These are phyloP conservation scores for Lasioglossum zephyrum DNA, from an alignment of 2,888 invertebrate genomes.

Conservation along the genomic window DNA sequence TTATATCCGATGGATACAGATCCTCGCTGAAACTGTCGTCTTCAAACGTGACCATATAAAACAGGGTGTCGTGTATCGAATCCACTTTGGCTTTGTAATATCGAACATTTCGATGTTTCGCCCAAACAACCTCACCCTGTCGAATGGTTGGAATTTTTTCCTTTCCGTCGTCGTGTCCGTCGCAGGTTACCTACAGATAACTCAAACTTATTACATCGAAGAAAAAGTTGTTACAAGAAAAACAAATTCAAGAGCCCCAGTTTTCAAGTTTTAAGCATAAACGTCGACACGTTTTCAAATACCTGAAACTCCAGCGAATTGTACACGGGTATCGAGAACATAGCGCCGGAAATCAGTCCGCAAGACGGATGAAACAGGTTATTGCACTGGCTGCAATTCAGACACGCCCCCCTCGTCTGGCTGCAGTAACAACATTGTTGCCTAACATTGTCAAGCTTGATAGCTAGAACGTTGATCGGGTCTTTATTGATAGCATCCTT, in stretches of 20 bases:
- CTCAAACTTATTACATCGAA: background rate
- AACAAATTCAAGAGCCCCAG: background rate
- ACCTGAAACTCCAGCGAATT: constrained; percentile 78
- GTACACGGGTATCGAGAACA: constrained; percentile 78
- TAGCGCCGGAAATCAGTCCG: constrained; percentile 86
- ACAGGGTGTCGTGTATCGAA: constrained; percentile 84
- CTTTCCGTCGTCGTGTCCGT: constrained; percentile 77
- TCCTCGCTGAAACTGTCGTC: constrained; percentile 87
- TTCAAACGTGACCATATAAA: constrained; percentile 88
- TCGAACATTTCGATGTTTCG: constrained; percentile 87
- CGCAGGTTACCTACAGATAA: constrained; percentile 78
- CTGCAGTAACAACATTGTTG: constrained; percentile 82
- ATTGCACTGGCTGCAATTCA: constrained; percentile 85
- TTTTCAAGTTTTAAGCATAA: background rate
- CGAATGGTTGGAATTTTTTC: constrained; percentile 78
- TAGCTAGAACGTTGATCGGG: constrained; percentile 80
- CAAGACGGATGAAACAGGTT: constrained; percentile 87
- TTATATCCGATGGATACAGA: constrained; percentile 86
- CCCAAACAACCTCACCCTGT: constrained; percentile 86
- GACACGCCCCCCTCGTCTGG: constrained; percentile 83
- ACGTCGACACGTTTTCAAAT: background rate
- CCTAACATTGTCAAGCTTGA: constrained; percentile 71
- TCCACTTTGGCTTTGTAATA: constrained; percentile 86
- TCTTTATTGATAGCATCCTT: constrained; percentile 83
- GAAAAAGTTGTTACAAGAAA: background rate